A percentile compares a stretch with the other conserved stretches of the same genome.
Evolutionary conservation across 2,113 vertebrate species (phyloP).

Genomic region (Poecile atricapillus): DNA sequence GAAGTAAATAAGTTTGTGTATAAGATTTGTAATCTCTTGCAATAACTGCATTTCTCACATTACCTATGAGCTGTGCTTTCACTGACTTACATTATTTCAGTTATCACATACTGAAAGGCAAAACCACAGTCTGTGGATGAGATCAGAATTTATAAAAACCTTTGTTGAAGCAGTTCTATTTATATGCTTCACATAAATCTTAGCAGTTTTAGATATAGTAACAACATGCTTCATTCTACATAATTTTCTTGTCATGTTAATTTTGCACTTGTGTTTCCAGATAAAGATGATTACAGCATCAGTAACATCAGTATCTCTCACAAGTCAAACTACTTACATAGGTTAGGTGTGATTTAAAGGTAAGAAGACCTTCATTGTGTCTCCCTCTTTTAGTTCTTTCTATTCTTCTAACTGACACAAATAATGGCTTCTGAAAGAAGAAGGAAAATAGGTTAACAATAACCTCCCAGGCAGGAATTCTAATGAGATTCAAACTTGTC

Average conservation of each 20-base stretch:
- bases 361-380: neutral
- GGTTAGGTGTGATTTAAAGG: neutral
- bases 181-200: neutral
- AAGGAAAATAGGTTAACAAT: conserved; percentile 42
- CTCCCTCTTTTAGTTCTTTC: neutral
- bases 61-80: neutral
- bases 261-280: neutral
- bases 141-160: neutral
- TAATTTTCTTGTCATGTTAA: neutral
- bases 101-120: neutral
- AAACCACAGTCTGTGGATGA: neutral
- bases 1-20: neutral
- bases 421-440: conserved; percentile 25
- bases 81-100: neutral
- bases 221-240: neutral
- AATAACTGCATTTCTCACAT: neutral
- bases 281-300: neutral
- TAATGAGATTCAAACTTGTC: conserved; percentile 40
- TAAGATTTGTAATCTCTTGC: neutral
- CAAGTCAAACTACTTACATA: neutral
- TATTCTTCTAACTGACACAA: conserved; percentile 18
- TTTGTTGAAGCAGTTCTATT: neutral
- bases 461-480: conserved; percentile 44
- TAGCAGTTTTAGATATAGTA: neutral
- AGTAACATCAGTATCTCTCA: neutral